A percentile compares a stretch with the other conserved stretches of the same genome.
These are phyloP conservation scores for Ostrea denselamellosa DNA, from an alignment of 1,140 invertebrate species.

Conservation along the genomic window DNA sequence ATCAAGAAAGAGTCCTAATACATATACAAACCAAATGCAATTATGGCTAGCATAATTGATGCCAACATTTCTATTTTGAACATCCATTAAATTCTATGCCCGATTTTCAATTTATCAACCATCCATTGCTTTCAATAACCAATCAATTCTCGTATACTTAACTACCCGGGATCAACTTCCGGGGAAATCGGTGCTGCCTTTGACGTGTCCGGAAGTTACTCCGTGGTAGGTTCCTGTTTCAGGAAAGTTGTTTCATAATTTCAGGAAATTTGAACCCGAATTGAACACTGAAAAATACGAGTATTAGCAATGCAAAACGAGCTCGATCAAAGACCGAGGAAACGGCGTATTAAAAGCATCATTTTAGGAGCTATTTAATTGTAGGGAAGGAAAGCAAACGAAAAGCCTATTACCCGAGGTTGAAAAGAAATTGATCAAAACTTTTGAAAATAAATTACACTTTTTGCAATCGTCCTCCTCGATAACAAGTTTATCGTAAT, in stretches of 20 bases:
- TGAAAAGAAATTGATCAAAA: constrained; percentile 36
- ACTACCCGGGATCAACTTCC: constrained; percentile 47
- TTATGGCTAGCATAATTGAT: constrained; percentile 14
- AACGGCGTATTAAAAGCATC: constrained; percentile 37
- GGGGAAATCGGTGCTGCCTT: constrained; percentile 42
- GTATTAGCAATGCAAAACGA: constrained; percentile 44
- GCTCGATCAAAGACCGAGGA: constrained; percentile 46
- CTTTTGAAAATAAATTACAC: constrained; percentile 1
- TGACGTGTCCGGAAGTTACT: constrained; percentile 49
- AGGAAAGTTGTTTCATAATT: constrained; percentile 51
- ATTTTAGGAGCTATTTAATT: constrained; percentile 30
- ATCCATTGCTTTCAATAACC: constrained; percentile 26
- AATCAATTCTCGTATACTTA: constrained; percentile 47
- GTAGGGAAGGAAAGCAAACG: constrained; percentile 11
- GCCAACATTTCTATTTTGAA: constrained; percentile 26
- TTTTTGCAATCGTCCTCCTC: constrained; percentile 1
- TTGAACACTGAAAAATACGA: constrained; percentile 46
- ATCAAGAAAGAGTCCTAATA: neutral
- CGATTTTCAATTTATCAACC: constrained; percentile 34
- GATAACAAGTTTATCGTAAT: neutral
- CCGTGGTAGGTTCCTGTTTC: constrained; percentile 42
- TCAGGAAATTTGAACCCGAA: constrained; percentile 50
- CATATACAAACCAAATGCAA: constrained; percentile 8
- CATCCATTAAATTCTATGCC: constrained; percentile 33
- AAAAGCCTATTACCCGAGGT: constrained; percentile 25